These are phyloP conservation scores for Venturia canescens DNA, from an alignment of 1,140 invertebrate genomes.

Conservation along the genomic window DNA sequence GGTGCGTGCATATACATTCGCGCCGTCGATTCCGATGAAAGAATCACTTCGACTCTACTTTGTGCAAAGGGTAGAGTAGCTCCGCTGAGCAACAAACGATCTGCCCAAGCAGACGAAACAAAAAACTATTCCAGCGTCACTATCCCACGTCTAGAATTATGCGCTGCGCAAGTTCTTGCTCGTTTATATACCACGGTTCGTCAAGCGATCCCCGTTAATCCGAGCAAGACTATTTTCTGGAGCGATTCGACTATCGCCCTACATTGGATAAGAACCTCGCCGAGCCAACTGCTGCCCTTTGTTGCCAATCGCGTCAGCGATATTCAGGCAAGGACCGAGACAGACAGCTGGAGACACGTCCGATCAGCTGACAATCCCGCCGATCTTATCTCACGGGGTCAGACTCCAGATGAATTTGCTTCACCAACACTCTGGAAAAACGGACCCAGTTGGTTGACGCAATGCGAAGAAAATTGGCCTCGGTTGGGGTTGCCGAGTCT, in stretches of 20 bases:
- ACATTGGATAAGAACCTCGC: slow-evolving; percentile 47
- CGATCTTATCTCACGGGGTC: slow-evolving; percentile 72
- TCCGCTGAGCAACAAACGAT: slow-evolving; percentile 38
- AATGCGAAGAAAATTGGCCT: background rate
- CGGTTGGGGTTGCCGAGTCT: background rate
- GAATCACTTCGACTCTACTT: background rate
- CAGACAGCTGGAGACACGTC: slow-evolving; percentile 63
- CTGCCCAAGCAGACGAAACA: no score
- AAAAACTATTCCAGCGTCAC: slow-evolving; percentile 9
- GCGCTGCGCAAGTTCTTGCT: slow-evolving; percentile 13
- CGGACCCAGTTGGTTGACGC: slow-evolving; percentile 55
- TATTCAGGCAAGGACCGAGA: slow-evolving; percentile 60
- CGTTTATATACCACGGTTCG: slow-evolving; percentile 14
- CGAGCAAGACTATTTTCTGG: slow-evolving; percentile 15
- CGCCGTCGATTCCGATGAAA: background rate
- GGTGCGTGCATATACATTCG: slow-evolving; percentile 69
- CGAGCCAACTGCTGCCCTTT: slow-evolving; percentile 61
- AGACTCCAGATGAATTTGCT: slow-evolving; percentile 43
- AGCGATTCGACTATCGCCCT: slow-evolving; percentile 26
- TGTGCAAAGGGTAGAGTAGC: slow-evolving; percentile 48
- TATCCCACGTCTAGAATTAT: slow-evolving; percentile 42
- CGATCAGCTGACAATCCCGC: slow-evolving; percentile 67
- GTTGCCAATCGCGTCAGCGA: slow-evolving; percentile 49
- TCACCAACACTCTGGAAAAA: slow-evolving; percentile 66
- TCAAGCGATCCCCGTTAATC: background rate